Evolutionary conservation across 2,113 vertebrate species (phyloP).

Genomic region (Nycticorax nycticorax): DNA sequence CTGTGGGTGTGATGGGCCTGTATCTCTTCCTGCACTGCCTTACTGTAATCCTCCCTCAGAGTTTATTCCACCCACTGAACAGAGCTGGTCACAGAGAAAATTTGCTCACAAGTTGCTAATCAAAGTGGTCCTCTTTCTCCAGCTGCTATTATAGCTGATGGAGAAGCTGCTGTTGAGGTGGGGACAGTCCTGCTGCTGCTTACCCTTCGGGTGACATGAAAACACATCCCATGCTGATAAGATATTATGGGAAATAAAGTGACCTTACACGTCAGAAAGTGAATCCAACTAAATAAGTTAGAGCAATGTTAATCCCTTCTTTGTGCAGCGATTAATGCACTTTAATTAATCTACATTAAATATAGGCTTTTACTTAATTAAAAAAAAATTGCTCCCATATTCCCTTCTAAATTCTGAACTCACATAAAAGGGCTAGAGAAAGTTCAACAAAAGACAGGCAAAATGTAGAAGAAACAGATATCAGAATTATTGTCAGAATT

Average conservation of each 20-base stretch:
- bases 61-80: not conserved
- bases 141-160: not conserved
- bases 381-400: not conserved
- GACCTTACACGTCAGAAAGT: not conserved
- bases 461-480: not conserved
- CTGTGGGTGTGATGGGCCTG: accelerated
- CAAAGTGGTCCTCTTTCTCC: not conserved
- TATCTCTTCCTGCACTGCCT: not conserved
- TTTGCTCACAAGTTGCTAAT: not conserved
- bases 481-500: not conserved
- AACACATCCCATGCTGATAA: not conserved
- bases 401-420: not conserved
- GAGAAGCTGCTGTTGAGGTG: not conserved
- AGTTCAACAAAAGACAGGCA: not conserved
- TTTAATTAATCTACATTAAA: not conserved
- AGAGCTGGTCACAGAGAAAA: not conserved
- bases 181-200: not conserved
- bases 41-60: not conserved
- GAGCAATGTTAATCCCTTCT: not conserved
- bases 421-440: not conserved
- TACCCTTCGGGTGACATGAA: not conserved
- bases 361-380: not conserved
- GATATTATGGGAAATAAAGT: not conserved
- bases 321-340: not conserved
- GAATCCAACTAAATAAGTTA: not conserved